Conservation (phyloP, 2,113 vertebrate genomes). For the Mellivora capensis region DNA sequence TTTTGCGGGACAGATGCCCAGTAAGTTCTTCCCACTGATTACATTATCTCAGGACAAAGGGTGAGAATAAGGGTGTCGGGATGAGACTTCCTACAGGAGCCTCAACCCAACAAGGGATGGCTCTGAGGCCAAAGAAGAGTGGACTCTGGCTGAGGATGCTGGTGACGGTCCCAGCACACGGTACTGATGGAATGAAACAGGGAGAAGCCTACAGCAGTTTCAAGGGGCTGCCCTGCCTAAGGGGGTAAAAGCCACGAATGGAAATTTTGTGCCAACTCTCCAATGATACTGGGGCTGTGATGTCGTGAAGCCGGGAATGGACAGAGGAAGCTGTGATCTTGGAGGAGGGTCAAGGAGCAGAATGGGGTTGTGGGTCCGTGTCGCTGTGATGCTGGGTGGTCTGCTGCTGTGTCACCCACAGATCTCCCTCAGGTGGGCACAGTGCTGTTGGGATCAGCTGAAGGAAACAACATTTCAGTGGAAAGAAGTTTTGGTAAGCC, state of each 20-base stretch:
- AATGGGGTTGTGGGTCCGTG: neutral
- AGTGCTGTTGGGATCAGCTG: neutral
- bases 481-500: neutral
- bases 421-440: too few relatives aligned
- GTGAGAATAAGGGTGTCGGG: too few relatives aligned
- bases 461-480: neutral
- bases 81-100: neutral
- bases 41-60: neutral
- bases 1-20: neutral
- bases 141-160: accelerated
- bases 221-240: neutral
- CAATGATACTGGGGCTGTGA: neutral
- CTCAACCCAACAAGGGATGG: neutral
- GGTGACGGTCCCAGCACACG: neutral
- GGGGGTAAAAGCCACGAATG: too few relatives aligned
- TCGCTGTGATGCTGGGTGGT: neutral
- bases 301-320: accelerated
- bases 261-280: neutral
- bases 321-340: neutral
- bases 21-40: too few relatives aligned
- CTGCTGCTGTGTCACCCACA: neutral
- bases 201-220: neutral
- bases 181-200: neutral
- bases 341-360: neutral
- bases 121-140: accelerated